These are phyloP conservation scores for Lymantria dispar DNA, from an alignment of 2,888 invertebrate species.

Conservation along the genomic window DNA sequence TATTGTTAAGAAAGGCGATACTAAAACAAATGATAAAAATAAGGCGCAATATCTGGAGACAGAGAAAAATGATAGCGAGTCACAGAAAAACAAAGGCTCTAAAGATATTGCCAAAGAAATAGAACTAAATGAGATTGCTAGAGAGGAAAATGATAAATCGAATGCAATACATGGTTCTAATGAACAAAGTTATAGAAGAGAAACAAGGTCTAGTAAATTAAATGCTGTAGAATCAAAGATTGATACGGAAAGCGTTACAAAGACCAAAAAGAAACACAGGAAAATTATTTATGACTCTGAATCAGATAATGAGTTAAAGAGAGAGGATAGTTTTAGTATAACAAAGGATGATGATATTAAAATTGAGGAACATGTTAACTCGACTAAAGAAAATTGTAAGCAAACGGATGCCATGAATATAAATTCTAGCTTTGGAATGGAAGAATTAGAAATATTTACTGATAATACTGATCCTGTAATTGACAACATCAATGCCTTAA, in stretches of 20 bases:
- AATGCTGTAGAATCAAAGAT: conserved; percentile 9
- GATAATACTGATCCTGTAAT: conserved; percentile 63
- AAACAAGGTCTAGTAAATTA: conserved; percentile 49
- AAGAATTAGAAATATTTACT: conserved; percentile 62
- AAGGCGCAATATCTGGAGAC: conserved; percentile 2
- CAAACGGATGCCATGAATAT: conserved; percentile 13
- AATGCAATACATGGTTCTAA: background rate
- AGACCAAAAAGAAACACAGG: conserved; percentile 10
- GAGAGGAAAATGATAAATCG: background rate
- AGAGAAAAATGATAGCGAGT: background rate
- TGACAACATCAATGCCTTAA: conserved; percentile 63
- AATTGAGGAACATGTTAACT: background rate
- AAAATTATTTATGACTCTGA: background rate
- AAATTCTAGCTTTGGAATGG: conserved; percentile 47
- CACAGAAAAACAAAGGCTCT: background rate
- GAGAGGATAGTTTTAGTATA: background rate
- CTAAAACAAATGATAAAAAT: conserved; percentile 4
- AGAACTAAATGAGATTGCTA: background rate
- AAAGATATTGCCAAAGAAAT: background rate
- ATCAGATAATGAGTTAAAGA: background rate
- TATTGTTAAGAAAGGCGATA: background rate
- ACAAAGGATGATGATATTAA: background rate
- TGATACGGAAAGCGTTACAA: conserved; percentile 8
- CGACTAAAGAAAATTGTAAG: conserved; percentile 6
- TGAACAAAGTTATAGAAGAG: conserved; percentile 21